phyloP scores from a whole-genome alignment of 2,113 vertebrate genomes.

The Scatophagus argus region DNA sequence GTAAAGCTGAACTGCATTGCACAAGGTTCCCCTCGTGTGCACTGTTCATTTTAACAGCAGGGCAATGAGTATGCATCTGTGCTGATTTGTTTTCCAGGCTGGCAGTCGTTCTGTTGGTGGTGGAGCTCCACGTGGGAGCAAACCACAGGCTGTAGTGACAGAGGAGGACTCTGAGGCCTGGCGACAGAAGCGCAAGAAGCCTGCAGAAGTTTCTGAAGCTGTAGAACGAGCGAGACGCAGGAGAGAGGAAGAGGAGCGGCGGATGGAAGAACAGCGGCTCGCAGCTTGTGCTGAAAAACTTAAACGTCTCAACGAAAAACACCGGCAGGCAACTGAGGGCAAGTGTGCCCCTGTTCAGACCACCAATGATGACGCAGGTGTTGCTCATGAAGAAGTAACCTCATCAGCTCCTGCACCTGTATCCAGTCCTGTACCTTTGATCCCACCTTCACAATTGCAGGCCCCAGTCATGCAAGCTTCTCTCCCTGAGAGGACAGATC shows the following conservation, averaged over 20 bases:
- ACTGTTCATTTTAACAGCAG: neutral
- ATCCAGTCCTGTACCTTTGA: constrained; percentile 57
- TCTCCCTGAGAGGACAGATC: constrained; percentile 58
- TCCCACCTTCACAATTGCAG: constrained; percentile 56
- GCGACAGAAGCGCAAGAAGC: constrained; percentile 95
- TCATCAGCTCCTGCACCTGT: constrained; percentile 36
- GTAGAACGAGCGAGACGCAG: constrained; percentile 95
- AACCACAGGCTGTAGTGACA: constrained; percentile 66
- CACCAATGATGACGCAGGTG: constrained; percentile 51
- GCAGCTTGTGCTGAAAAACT: constrained; percentile 98
- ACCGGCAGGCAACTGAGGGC: constrained; percentile 77
- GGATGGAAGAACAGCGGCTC: constrained; percentile 97
- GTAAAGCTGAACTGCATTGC: constrained; percentile 70
- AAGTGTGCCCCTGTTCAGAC: constrained; percentile 53
- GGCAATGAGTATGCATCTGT: neutral
- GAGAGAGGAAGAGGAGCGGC: constrained; percentile 95
- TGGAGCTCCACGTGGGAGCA: constrained; percentile 63
- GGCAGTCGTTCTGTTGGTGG: constrained; percentile 52
- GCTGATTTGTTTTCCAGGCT: constrained; percentile 38
- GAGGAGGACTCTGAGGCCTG: constrained; percentile 95
- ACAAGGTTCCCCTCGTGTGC: neutral
- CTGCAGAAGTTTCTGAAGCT: constrained; percentile 92
- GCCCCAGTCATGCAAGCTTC: constrained; percentile 38
- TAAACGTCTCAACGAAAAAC: constrained; percentile 95
- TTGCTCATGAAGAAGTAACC: constrained; percentile 49